Base-by-base conservation (phyloP, 2,113 vertebrate species). In the Athene noctua region DNA sequence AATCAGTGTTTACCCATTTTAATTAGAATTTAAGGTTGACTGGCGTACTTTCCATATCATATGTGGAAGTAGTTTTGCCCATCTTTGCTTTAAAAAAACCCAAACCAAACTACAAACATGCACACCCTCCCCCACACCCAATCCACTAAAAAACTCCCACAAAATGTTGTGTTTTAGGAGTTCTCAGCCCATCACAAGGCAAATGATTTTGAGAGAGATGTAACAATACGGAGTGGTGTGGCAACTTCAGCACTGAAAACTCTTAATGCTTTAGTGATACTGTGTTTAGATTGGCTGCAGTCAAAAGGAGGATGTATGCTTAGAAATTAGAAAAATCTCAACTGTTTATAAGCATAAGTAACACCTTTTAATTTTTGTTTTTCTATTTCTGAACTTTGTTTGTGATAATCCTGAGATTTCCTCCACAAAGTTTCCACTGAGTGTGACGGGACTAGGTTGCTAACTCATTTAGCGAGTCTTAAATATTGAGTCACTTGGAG, bases 51-150 rank as follows among this genome's bases (percentile, higher is more conserved):
- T 88, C 71, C 23, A 2, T 86, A 49, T 67, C 0, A 0, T 29
- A 34, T n/a, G 25, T 49, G 57, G 52, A 26, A 68, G 46, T 52
- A 62, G 12, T 62, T 62, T 63, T 91, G 30, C 15, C 22, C 2
- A 18, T 72, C 49, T 82, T 72, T 68, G 21, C n/a, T 55, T 71
- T 9, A 59, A 67, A 57, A 63, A 42, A 17, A 49, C 18, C 61
- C 42, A 18, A 75, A 12, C 4, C 21, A 51, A 51, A 27, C 40
- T 9, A 13, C 42, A 38, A 36, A 36, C 11, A 19, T 1, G 3
- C 5, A 7, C 11, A 14, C 32, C 13, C 16, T 1, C 15, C 9
- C 3, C 1, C 32, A 13, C 7, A 7, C 2, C 20, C 2, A 0
- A 2, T 23, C 30, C 20, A 25, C 75, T 1, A 1, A 29, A 70